Evolutionary conservation across 92 coral and sea anemone species (phyloP).

Genomic region (Anthopleura xanthogrammica): DNA sequence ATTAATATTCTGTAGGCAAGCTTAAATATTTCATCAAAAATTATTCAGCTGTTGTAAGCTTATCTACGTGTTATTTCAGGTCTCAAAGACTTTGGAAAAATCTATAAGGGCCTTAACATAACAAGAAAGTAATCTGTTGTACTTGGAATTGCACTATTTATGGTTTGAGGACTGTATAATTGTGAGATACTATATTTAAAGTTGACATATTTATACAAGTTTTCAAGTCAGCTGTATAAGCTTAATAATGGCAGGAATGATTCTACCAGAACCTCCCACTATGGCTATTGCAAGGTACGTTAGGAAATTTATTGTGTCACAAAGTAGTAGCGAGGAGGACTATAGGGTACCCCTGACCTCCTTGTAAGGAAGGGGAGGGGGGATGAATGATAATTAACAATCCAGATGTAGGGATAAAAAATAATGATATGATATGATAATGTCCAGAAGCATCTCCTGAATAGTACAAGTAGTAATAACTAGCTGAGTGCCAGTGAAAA

Average conservation of each 20-base stretch:
- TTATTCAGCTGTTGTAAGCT: not conserved
- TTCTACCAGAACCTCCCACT: slow-evolving; percentile 9
- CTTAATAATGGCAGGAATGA: slow-evolving; percentile 17
- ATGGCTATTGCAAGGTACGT: slow-evolving; percentile 30
- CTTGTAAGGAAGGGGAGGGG: no score
- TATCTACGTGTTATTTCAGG: not conserved
- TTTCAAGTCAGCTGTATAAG: not conserved
- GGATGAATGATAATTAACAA: no score
- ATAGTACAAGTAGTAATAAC: no score
- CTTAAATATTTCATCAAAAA: not conserved
- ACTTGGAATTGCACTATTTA: not conserved
- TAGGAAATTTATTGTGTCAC: not conserved
- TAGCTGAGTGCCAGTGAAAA: no score
- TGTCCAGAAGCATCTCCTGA: no score
- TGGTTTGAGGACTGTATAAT: not conserved
- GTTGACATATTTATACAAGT: not conserved
- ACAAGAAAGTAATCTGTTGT: not conserved
- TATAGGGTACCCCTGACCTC: no score
- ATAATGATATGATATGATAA: no score
- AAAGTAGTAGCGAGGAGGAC: not conserved
- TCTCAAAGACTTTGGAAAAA: not conserved
- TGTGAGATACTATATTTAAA: not conserved
- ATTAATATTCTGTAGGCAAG: not conserved
- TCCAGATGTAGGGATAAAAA: no score
- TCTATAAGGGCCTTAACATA: not conserved